Percentiles rank a stretch among this genome's conserved stretches.
phyloP scores from a whole-genome alignment of 2,888 invertebrate species.

The Syrphus vitripennis region DNA sequence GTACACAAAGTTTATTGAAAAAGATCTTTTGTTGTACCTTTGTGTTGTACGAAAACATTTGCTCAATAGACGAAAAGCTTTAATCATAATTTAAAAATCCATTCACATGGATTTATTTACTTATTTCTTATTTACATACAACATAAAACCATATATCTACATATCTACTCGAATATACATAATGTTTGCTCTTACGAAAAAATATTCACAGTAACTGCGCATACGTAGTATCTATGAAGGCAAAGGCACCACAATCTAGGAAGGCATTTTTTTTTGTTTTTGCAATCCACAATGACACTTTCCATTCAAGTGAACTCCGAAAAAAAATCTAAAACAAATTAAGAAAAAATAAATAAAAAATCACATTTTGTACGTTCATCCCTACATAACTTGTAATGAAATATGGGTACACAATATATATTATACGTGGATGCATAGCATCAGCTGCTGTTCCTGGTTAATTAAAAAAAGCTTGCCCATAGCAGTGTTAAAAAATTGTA shows the following conservation, averaged over 20 bases:
- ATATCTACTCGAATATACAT: background rate
- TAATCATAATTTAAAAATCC: constrained; percentile 7
- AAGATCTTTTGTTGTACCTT: background rate
- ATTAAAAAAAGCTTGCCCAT: constrained; percentile 43
- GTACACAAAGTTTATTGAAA: too few species aligned
- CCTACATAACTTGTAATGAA: background rate
- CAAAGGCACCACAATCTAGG: background rate
- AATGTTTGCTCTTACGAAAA: background rate
- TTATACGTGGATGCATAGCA: background rate
- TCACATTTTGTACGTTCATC: constrained; percentile 1
- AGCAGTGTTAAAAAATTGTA: background rate
- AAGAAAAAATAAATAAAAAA: constrained; percentile 16
- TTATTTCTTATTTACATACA: background rate
- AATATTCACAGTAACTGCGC: constrained; percentile 22
- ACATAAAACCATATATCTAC: background rate
- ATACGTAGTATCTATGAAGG: too few species aligned
- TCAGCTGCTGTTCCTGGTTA: constrained; percentile 43
- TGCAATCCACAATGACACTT: constrained; percentile 18
- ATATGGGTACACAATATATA: background rate
- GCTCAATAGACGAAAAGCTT: background rate
- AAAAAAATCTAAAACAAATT: constrained; percentile 37
- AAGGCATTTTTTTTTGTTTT: constrained; percentile 12
- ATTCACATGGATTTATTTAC: background rate
- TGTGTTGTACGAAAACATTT: too few species aligned
- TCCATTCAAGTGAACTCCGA: background rate